Evolutionary conservation across 2,888 invertebrate genomes (phyloP).

Genomic region (Shargacucullia verbasci): DNA sequence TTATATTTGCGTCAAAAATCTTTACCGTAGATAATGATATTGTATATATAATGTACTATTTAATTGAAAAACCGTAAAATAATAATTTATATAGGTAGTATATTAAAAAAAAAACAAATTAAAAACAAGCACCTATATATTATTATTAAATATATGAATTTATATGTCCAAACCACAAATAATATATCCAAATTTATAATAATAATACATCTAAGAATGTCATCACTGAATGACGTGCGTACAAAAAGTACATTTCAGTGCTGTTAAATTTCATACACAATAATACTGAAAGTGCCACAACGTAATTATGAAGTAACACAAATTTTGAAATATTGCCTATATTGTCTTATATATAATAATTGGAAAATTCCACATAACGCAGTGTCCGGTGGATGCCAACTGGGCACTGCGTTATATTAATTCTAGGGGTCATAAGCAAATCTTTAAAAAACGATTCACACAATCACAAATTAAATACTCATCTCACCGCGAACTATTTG

Average conservation of each 20-base stretch:
- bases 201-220: neutral
- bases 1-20: too few relatives aligned
- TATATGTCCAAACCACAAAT: too few relatives aligned
- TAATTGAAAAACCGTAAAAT: too few relatives aligned
- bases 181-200: neutral
- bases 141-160: too few relatives aligned
- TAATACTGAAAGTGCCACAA: slow-evolving; percentile 42
- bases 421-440: neutral
- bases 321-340: slow-evolving; percentile 6
- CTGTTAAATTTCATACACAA: slow-evolving; percentile 27
- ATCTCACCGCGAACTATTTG: slow-evolving; percentile 7
- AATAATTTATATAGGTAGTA: too few relatives aligned
- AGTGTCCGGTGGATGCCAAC: too few relatives aligned
- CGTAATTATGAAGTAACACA: slow-evolving; percentile 5
- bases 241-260: neutral
- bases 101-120: too few relatives aligned
- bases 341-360: slow-evolving; percentile 8
- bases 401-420: too few relatives aligned
- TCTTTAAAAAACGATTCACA: slow-evolving; percentile 13
- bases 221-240: neutral
- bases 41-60: too few relatives aligned
- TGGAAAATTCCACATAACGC: slow-evolving; percentile 10
- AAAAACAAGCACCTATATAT: too few relatives aligned
- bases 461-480: slow-evolving; percentile 1
- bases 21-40: too few relatives aligned